Percentiles rank a stretch among this genome's conserved stretches.
These are phyloP conservation scores for Paedocypris micromegethes DNA, from an alignment of 2,797 vertebrate species.

Conservation along the genomic window DNA sequence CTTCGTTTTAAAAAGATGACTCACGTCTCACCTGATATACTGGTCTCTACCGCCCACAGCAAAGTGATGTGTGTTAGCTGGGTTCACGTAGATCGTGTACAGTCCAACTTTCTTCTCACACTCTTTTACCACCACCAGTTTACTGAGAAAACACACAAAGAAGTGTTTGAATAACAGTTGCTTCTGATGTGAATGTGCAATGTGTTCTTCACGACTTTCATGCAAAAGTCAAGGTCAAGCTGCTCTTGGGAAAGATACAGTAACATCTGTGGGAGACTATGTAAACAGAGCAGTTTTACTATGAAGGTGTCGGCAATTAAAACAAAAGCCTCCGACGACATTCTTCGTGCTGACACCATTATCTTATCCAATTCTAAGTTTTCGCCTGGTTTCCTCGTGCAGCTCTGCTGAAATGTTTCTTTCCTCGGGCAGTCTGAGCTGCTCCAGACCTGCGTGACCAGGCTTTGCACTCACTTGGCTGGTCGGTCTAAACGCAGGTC, in stretches of 20 bases:
- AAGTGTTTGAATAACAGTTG: not conserved
- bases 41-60: constrained; percentile 93
- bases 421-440: not conserved
- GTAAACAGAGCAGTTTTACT: no score
- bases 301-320: not conserved
- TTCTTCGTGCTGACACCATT: constrained; percentile 9
- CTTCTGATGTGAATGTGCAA: not conserved
- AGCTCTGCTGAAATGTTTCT: not conserved
- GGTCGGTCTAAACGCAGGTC: constrained; percentile 89
- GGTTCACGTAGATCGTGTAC: constrained; percentile 94
- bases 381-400: not conserved
- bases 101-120: constrained; percentile 93
- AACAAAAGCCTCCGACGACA: constrained; percentile 11
- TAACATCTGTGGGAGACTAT: no score
- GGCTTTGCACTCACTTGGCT: constrained; percentile 78
- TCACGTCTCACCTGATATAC: constrained; percentile 79
- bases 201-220: not conserved
- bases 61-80: constrained; percentile 88
- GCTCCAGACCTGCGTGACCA: constrained; percentile 10
- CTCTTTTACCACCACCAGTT: constrained; percentile 91
- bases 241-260: no score
- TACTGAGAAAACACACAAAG: constrained; percentile 63
- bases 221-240: not conserved
- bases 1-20: not conserved
- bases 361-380: not conserved